phyloP scores from a whole-genome alignment of 2,797 vertebrate genomes.

The Cryptoprocta ferox region DNA sequence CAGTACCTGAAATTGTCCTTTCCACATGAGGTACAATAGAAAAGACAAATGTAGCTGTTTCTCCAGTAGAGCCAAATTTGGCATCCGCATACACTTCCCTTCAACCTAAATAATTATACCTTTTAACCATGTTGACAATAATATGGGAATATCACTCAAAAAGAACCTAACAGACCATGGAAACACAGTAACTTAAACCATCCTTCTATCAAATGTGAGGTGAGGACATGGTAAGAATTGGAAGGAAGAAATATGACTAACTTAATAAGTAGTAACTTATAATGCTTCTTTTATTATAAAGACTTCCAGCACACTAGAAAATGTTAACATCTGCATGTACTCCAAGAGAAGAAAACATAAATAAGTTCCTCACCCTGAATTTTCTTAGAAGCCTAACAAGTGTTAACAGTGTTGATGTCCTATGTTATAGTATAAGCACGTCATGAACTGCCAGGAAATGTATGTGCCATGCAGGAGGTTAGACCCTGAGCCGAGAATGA shows the following conservation, averaged over 20 bases:
- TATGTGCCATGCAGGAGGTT: neutral
- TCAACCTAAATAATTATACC: constrained; percentile 61
- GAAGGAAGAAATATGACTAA: neutral
- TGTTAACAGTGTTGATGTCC: neutral
- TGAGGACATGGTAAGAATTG: neutral
- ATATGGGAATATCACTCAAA: constrained; percentile 63
- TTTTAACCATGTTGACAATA: constrained; percentile 67
- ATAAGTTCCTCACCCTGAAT: constrained; percentile 3
- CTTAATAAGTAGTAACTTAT: neutral
- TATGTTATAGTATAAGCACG: neutral
- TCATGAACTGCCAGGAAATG: constrained; percentile 7
- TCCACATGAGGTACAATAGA: constrained; percentile 69
- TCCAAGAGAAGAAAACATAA: constrained; percentile 29
- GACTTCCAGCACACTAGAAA: constrained; percentile 56
- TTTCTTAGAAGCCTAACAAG: constrained; percentile 23
- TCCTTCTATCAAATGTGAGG: constrained; percentile 52
- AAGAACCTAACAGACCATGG: constrained; percentile 34
- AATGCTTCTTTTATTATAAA: constrained; percentile 52
- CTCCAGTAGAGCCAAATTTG: constrained; percentile 46
- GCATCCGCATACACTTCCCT: constrained; percentile 54
- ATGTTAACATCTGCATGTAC: constrained; percentile 50
- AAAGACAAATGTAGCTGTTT: constrained; percentile 70
- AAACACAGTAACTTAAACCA: constrained; percentile 60
- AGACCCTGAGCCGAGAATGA: neutral
- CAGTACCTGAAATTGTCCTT: constrained; percentile 73